Evolutionary conservation across 2,888 invertebrate genomes (phyloP), one percentile per base, ranked within the genome.

Genomic region (Aleiodes alternator): DNA sequence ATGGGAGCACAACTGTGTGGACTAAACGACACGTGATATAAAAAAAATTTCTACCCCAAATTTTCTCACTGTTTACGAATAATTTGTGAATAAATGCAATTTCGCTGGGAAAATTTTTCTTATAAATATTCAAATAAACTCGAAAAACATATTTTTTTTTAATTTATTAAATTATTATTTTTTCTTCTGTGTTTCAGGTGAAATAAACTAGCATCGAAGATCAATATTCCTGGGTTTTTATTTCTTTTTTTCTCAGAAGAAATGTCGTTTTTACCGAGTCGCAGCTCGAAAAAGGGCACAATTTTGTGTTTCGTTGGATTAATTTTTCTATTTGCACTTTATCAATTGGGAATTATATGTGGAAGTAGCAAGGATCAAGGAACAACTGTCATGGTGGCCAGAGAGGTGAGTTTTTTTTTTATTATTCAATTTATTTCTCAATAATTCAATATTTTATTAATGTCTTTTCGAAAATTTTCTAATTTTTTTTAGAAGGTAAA

Each of bases 261-360:
- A 77, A 90, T 90, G 90, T 86, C 90, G 81, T 86, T 90, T 72
- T 84, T 90, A 81, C 84, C 88, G 76, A 85, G 84, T 77, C 88
- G 90, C 64, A 88, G 90, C 50, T 85, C 87, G 77, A 89, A 90
- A 59, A 87, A 89, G 80, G 89, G 88, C 74, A 87, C 90, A 76
- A 82, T 90, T 74, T 87, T 89, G 79, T 90, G 88, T 80, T 84
- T 90, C 80, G 79, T 88, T 56, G 87, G 88, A 57, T 84, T 91
- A n/a, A 82, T 89, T 74, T 83, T 88, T 38, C 82, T 90, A 59
- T 89, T 90, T 61, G 84, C 89, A 53, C 86, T 91, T 5, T 88
- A 91, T 78, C 90, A 90, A 76, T 85, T 90, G 56, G 90, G 90
- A 55, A 87, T 90, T 71, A 88, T 91, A 61, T 90, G 90, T 78